Base-by-base conservation (phyloP, 2,888 invertebrate species). In the Macroteleia sp. region DNA sequence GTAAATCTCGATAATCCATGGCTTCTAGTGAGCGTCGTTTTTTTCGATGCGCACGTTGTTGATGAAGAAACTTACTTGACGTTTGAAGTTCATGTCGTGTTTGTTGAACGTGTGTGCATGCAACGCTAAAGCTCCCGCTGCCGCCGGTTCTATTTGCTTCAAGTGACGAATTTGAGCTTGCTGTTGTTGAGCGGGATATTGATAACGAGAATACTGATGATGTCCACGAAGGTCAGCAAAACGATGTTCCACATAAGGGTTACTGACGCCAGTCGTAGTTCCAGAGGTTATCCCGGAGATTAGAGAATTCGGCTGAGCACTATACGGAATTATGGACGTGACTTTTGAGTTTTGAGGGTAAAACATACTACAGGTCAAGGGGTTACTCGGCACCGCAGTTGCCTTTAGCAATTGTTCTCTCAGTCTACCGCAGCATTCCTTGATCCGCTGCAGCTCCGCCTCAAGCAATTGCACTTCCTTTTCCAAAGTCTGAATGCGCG, bases 1-100 rank as follows among this genome's bases (percentile, higher is more conserved):
- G 36, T 44, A 25, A 59, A 36, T 42, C 30, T 52, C 32, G 50
- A 12, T 1, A 32, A 36, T 44, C 17, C 52, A 36, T n/a, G 54
- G 52, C 44, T 70, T 71, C 84, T 87, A 88, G 83, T 85, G 84
- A 82, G 84, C 85, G 85, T 89, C 95, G 93, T 95, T 95, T 94
- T 94, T 95, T 93, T 94, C 94, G 93, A 95, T 94, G 93, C 94
- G 94, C 92, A 95, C 95, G 94, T 95, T 94, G 95, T 95, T 94
- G 93, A 95, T 94, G 94, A 95, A 94, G 94, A 95, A 95, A 95
- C 95, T 95, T 95, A 95, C 95, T 95, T 95, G 95, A 92, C 95
- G 94, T 94, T 95, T 95, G 93, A 94, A 94, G 93, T 93, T 94
- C 91, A 93, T 92, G 92, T 93, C 93, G 88, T 92, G 91, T 92